Evolutionary conservation across 2,113 vertebrate species (phyloP).

Genomic region (Embiotoca jacksoni): DNA sequence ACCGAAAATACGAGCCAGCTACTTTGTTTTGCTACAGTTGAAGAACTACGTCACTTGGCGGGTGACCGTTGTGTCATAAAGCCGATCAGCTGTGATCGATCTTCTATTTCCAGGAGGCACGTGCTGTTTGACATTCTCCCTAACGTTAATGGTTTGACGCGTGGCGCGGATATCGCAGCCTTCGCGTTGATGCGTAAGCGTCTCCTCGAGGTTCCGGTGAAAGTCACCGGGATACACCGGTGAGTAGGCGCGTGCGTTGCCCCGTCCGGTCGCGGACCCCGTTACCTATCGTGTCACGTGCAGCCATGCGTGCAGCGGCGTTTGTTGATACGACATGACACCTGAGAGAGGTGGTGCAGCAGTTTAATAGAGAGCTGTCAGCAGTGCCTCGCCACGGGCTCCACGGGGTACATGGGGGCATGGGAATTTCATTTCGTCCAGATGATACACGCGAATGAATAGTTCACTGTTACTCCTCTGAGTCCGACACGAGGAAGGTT

Average conservation of each 20-base stretch:
- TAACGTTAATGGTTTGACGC: neutral
- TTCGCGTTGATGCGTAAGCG: neutral
- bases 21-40: constrained; percentile 41
- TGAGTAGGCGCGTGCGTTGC: constrained; percentile 38
- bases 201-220: constrained; percentile 3
- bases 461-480: neutral
- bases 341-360: neutral
- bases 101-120: neutral
- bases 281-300: constrained; percentile 52
- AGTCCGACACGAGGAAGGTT: too few relatives aligned
- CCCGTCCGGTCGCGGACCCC: constrained; percentile 19
- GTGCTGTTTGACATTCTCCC: neutral
- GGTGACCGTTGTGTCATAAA: constrained; percentile 10
- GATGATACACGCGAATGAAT: neutral
- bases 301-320: constrained; percentile 38
- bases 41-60: constrained; percentile 34
- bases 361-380: neutral
- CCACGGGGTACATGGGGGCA: too few relatives aligned
- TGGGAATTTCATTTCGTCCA: too few relatives aligned
- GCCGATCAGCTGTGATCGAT: constrained; percentile 1
- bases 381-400: too few relatives aligned
- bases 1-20: constrained; percentile 1
- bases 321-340: constrained; percentile 27
- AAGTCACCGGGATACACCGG: constrained; percentile 42
- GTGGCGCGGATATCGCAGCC: neutral